phyloP scores from a whole-genome alignment of 2,888 invertebrate genomes.

The Argyra leucocephala region DNA sequence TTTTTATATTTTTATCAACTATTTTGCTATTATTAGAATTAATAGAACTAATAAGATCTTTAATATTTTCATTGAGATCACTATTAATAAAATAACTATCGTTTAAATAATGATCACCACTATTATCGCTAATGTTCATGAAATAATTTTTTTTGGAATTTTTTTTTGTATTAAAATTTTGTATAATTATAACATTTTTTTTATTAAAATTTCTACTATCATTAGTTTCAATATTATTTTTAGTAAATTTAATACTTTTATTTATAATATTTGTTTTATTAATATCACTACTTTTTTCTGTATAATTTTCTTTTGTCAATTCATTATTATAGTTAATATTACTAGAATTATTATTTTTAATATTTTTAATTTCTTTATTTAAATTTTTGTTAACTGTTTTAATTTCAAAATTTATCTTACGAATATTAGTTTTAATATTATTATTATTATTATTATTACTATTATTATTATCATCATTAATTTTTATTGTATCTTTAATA shows the following conservation, averaged over 20 bases:
- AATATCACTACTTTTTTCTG: background rate
- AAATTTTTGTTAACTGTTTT: conserved; percentile 14
- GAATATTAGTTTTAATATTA: conserved; percentile 22
- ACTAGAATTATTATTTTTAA: conserved; percentile 25
- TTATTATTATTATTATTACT: background rate
- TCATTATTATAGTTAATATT: conserved; percentile 24
- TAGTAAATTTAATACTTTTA: background rate
- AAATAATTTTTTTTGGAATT: background rate
- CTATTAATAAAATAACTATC: conserved; percentile 17
- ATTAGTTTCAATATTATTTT: background rate
- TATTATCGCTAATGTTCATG: conserved; percentile 7
- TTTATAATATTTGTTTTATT: background rate
- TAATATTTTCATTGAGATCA: conserved; percentile 26
- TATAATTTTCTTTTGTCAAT: background rate
- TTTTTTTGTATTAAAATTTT: background rate
- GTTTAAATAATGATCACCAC: background rate
- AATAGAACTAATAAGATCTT: conserved; percentile 14
- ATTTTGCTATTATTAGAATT: too few relatives aligned
- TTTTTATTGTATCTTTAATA: background rate
- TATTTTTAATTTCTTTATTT: conserved; percentile 22
- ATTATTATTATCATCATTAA: background rate
- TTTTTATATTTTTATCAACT: conserved; percentile 24
- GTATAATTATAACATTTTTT: background rate
- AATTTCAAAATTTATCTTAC: conserved; percentile 22
- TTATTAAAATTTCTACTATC: background rate